Evolutionary conservation across 1,140 invertebrate species (phyloP).

Genomic region (Maniola jurtina): DNA sequence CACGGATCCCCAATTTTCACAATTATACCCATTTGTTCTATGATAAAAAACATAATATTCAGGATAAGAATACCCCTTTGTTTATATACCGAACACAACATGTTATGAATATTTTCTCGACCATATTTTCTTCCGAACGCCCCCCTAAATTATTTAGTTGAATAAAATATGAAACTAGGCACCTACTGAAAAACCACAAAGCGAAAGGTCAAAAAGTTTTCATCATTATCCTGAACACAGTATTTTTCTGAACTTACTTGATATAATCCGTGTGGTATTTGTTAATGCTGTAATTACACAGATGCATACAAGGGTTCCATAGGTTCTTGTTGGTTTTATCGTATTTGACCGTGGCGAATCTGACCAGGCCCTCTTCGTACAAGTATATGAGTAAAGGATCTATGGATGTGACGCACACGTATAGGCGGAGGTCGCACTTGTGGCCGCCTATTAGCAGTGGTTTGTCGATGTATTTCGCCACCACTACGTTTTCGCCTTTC

Average conservation of each 20-base stretch:
- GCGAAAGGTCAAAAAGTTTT: no score
- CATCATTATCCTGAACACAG: no score
- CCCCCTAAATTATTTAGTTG: no score
- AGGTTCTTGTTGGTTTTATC: slow-evolving; percentile 88
- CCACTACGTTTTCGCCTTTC: slow-evolving; percentile 93
- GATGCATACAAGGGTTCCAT: slow-evolving; percentile 95
- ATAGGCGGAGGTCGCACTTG: slow-evolving; percentile 94
- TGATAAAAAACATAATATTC: no score
- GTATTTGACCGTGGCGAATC: slow-evolving; percentile 93
- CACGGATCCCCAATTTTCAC: no score
- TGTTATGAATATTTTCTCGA: no score
- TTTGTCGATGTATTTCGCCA: slow-evolving; percentile 95
- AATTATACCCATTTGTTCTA: no score
- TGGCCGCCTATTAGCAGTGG: slow-evolving; percentile 96
- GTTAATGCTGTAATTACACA: slow-evolving; percentile 97
- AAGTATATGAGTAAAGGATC: slow-evolving; percentile 91
- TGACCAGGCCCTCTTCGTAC: slow-evolving; percentile 92
- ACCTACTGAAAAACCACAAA: no score
- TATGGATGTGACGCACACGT: slow-evolving; percentile 91
- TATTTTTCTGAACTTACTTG: slow-evolving; percentile 79
- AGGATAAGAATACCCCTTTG: no score
- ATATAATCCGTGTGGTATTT: slow-evolving; percentile 95
- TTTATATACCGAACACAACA: no score
- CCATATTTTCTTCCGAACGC: no score
- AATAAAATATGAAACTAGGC: no score